These are phyloP conservation scores for Rhagologus leucostigma DNA, from an alignment of 2,113 vertebrate species.

Conservation along the genomic window DNA sequence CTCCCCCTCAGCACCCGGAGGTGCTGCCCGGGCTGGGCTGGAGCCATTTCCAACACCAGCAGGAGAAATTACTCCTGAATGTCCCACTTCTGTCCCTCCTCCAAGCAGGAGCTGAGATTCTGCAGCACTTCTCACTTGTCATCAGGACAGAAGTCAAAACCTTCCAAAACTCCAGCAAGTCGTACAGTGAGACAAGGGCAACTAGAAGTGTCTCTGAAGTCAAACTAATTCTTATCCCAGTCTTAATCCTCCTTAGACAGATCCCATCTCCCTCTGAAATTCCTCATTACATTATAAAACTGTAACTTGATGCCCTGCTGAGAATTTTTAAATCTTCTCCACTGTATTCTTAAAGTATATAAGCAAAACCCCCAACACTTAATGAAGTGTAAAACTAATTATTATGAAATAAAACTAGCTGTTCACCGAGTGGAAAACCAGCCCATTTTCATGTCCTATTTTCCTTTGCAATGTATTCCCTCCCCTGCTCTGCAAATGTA, in stretches of 20 bases:
- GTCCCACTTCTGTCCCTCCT: not conserved
- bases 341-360: not conserved
- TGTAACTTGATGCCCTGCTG: not conserved
- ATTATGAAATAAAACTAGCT: conserved; percentile 67
- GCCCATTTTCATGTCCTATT: conserved; percentile 58
- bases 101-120: not conserved
- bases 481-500: conserved; percentile 43
- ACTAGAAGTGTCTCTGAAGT: not conserved
- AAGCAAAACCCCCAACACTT: conserved; percentile 15
- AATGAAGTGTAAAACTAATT: conserved; percentile 73
- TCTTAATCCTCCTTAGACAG: not conserved
- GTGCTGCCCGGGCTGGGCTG: not conserved
- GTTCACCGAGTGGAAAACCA: conserved; percentile 54
- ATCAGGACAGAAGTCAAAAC: fast-evolving
- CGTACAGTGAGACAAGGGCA: not conserved
- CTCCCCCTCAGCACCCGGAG: not conserved
- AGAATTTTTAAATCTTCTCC: conserved; percentile 2
- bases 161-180: not conserved
- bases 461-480: conserved; percentile 52
- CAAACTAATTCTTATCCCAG: not conserved
- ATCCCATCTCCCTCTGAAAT: not conserved
- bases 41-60: fast-evolving
- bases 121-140: not conserved
- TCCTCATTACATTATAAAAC: not conserved
- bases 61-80: fast-evolving